These are phyloP conservation scores for Drosophila auraria DNA, from an alignment of 1,140 invertebrate species.

Conservation along the genomic window DNA sequence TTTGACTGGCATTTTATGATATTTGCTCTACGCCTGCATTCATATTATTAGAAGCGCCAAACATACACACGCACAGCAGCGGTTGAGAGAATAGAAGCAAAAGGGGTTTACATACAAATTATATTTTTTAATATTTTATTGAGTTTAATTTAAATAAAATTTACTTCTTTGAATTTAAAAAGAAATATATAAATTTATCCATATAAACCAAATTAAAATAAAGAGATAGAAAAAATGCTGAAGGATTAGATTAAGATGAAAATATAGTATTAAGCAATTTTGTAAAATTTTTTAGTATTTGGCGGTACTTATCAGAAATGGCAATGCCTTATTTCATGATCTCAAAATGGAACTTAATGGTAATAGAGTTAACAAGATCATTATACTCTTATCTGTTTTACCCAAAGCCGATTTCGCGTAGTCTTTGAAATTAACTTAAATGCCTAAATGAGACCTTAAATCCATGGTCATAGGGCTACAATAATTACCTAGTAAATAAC, in stretches of 20 bases:
- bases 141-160: not conserved
- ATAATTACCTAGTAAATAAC: not conserved
- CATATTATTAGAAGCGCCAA: constrained; percentile 9
- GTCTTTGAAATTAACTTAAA: not conserved
- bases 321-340: not conserved
- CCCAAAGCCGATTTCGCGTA: not conserved
- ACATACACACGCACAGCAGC: not conserved
- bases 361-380: not conserved
- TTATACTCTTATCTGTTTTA: not conserved
- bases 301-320: no score
- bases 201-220: not conserved
- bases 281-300: no score
- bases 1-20: constrained; percentile 28
- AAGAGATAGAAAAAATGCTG: not conserved
- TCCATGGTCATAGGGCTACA: not conserved
- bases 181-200: not conserved
- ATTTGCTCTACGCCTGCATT: constrained; percentile 38
- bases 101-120: not conserved
- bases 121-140: no score
- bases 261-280: no score
- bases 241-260: not conserved
- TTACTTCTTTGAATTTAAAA: not conserved
- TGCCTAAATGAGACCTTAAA: not conserved
- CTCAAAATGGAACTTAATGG: not conserved
- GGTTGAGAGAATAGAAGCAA: not conserved